phyloP scores from a whole-genome alignment of 35 echinoderm and acorn worm genomes.

The Patiria miniata region DNA sequence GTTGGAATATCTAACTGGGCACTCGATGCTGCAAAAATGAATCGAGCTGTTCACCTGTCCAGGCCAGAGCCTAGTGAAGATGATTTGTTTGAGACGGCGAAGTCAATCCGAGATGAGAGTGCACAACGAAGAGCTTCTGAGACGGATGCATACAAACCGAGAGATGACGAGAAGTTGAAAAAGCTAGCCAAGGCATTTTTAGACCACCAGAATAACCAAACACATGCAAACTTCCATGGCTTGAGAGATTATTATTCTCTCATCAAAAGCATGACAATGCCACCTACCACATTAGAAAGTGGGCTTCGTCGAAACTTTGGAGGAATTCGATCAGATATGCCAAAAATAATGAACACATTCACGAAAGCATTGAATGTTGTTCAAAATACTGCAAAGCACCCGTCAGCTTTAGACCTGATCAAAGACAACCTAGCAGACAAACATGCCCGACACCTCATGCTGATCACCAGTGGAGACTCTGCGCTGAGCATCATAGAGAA shows the following conservation, averaged over 20 bases:
- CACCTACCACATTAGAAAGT: slow-evolving; percentile 12
- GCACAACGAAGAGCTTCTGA: not conserved
- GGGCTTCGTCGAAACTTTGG: slow-evolving; percentile 51
- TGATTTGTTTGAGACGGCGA: slow-evolving; percentile 41
- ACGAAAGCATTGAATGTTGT: slow-evolving; percentile 7
- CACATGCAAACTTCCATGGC: slow-evolving; percentile 43
- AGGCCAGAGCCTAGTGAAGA: slow-evolving; percentile 40
- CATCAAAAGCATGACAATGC: slow-evolving; percentile 23
- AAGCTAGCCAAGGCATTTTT: slow-evolving; percentile 41
- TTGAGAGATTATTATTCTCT: slow-evolving; percentile 54
- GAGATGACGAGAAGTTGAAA: not conserved
- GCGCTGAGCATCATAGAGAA: slow-evolving; percentile 42
- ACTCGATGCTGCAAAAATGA: slow-evolving; percentile 63
- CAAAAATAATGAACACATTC: slow-evolving; percentile 43
- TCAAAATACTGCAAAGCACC: not conserved
- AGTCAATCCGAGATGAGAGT: slow-evolving; percentile 47
- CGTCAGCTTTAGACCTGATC: slow-evolving; percentile 27
- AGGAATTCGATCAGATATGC: slow-evolving; percentile 30
- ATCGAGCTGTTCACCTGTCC: slow-evolving; percentile 48
- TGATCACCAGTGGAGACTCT: slow-evolving; percentile 49
- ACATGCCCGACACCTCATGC: slow-evolving; percentile 47
- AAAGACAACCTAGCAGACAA: slow-evolving; percentile 37
- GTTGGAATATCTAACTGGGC: slow-evolving; percentile 67
- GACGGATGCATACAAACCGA: no score
- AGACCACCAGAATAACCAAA: slow-evolving; percentile 14